Evolutionary conservation across 2,113 vertebrate species (phyloP), one percentile per base, ranked within the genome.

Genomic region (Limanda limanda): DNA sequence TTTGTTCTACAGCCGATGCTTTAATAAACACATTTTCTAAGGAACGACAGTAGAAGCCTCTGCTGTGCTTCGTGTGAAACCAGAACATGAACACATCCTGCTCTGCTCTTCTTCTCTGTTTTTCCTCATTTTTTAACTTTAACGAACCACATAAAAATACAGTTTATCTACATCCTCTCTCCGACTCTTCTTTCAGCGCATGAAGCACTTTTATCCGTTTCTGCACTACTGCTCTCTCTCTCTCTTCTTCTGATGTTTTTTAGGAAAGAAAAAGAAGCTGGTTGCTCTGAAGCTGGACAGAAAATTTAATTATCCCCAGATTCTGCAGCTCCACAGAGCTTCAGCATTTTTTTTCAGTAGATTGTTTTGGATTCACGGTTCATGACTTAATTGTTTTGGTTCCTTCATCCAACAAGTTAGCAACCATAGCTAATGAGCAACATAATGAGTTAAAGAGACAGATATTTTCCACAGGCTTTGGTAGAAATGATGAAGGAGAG

Each of bases 21-120:
- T 93, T 93, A 95, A 95, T 94, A 95, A 95, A 94, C 82, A 84
- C 70, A 57, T 93, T 94, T 95, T 93, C 79, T 93, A 93, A 67
- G 24, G 76, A 86, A 88, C 70, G 79, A 86, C 86, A 59, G 65
- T 72, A 68, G 78, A 85, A 79, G 74, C 67, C 54, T 79, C 15
- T 51, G 17, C 47, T 6, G 15, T 15, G 47, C 63, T 31, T 31
- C 31, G 31, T 31, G 31, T 31, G 31, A 31, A 31, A 31, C 31
- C 31, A 31, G 31, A 31, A 31, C 31, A 31, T 31, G 6, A 31
- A 7, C 6, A 31, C 31, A 1, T 31, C 31, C 31, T 31, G 31
- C 31, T 31, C 31, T 6, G 6, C 31, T 31, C 31, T 7, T 7
- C 31, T 7, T 27, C 66, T 52, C 35, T 31, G 15, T 21, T 64